A percentile compares a stretch with the other conserved stretches of the same genome.
phyloP scores from a whole-genome alignment of 2,888 invertebrate species.

The Sisyra nigra region DNA sequence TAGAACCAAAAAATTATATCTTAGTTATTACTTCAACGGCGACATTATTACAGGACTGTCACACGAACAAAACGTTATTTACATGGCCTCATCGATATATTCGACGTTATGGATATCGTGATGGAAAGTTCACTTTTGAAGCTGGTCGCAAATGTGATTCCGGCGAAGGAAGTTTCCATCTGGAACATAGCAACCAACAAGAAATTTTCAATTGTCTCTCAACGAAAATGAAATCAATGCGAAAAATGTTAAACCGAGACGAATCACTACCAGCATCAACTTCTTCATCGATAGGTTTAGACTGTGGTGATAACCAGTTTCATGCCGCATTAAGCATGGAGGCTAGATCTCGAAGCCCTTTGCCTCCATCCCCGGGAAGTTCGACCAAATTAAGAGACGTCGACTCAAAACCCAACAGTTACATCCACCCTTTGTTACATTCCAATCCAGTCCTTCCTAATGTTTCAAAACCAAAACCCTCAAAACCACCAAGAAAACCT shows the following conservation, averaged over 20 bases:
- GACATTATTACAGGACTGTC: slow-evolving; percentile 52
- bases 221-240: slow-evolving; percentile 76
- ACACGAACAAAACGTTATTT: slow-evolving; percentile 45
- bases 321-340: slow-evolving; percentile 61
- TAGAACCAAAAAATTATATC: slow-evolving; percentile 54
- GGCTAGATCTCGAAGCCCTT: slow-evolving; percentile 64
- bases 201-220: slow-evolving; percentile 70
- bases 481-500: slow-evolving; percentile 17
- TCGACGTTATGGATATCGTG: slow-evolving; percentile 64
- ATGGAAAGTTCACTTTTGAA: slow-evolving; percentile 76
- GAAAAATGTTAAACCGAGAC: slow-evolving; percentile 51
- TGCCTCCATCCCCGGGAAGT: slow-evolving; percentile 43
- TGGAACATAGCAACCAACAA: slow-evolving; percentile 67
- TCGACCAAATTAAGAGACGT: slow-evolving; percentile 11
- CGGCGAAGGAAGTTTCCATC: slow-evolving; percentile 66
- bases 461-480: slow-evolving; percentile 10
- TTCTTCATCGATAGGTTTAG: slow-evolving; percentile 29
- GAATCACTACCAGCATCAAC: slow-evolving; percentile 37
- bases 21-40: slow-evolving; percentile 59
- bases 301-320: slow-evolving; percentile 60
- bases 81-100: slow-evolving; percentile 79
- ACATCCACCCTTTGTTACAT: slow-evolving; percentile 24
- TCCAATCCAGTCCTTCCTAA: neutral
- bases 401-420: slow-evolving; percentile 24
- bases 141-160: slow-evolving; percentile 76